phyloP scores from a whole-genome alignment of 2,113 vertebrate genomes.

The Caloenas nicobarica region DNA sequence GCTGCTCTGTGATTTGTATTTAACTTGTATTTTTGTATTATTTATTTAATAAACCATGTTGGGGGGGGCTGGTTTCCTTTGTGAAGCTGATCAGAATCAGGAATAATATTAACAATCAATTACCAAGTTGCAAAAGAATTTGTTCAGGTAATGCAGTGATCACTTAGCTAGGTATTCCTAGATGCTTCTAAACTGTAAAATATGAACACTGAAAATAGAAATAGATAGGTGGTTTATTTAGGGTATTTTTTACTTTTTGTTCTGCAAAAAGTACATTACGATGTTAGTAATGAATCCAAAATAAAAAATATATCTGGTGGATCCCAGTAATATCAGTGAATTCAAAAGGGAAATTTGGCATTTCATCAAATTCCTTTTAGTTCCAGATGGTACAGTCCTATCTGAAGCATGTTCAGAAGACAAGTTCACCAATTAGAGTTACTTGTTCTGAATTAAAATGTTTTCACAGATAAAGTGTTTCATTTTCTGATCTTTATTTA shows the following conservation, averaged over 20 bases:
- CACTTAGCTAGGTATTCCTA: neutral
- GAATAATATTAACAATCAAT: neutral
- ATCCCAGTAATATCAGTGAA: neutral
- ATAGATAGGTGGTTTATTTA: neutral
- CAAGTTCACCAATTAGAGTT: constrained; percentile 9
- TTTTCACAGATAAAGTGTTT: neutral
- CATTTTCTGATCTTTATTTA: neutral
- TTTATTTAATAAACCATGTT: neutral
- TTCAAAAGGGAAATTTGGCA: constrained; percentile 5
- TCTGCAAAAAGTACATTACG: neutral
- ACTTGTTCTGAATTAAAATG: constrained; percentile 23
- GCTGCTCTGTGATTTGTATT: neutral
- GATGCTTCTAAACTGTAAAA: neutral
- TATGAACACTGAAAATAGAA: neutral
- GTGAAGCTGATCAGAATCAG: neutral
- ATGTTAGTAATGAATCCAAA: neutral
- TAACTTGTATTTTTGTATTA: neutral
- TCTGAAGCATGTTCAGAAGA: constrained; percentile 10
- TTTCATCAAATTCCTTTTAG: constrained; percentile 18
- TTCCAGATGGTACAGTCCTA: constrained; percentile 34
- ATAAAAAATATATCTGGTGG: neutral
- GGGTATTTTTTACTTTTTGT: neutral
- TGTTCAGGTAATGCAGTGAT: neutral
- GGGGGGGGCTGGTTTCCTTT: neutral
- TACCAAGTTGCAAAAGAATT: neutral